Evolutionary conservation across 2,113 vertebrate genomes (phyloP), one percentile per base, ranked within the genome.

Genomic region (Callipepla californica): DNA sequence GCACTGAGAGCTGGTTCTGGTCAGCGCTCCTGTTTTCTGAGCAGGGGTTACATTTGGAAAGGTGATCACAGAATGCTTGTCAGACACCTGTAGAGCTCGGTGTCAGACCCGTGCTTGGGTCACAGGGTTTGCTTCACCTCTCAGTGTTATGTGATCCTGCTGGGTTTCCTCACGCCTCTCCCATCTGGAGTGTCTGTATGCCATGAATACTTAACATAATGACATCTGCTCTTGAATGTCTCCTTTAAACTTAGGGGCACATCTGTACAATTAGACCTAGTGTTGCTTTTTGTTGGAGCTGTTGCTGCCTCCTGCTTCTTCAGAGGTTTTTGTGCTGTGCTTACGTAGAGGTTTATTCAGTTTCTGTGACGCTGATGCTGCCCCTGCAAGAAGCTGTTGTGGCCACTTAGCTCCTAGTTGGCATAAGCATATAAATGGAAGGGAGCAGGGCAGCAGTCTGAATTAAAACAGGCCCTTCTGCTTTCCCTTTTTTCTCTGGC

Each of bases 341-440:
- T 18, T 68, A 0, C 30, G 0, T 6, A 8, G 21, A 26, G 10
- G 3, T 75, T 17, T 62, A 19, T 20, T 3, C 69, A 6, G 50
- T 42, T 69, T 23, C 14, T 0, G 1, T 82, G 7, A 2, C 47
- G 44, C 38, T 65, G 0, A 0, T 57, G 28, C 42, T 30, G 2
- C 70, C 76, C 19, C 58, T 61, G 19, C 51, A 69, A 77, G 84
- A 28, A 68, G 65, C 65, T 72, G 18, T 73, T 73, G 26, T 62
- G 36, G n/a, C 45, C 40, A 20, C 0, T 3, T 58, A 36, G 23
- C 2, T 87, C 17, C 15, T 51, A 14, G 25, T 20, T 94, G 50
- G 3, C 1, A 0, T 38, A 30, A 81, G 40, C 2, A 0, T 63
- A 62, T 7, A 22, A 44, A 21, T 85, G 62, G 89, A 73, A 26